These are phyloP conservation scores for Nyctibius bracteatus DNA, from an alignment of 2,113 vertebrate species.

Conservation along the genomic window DNA sequence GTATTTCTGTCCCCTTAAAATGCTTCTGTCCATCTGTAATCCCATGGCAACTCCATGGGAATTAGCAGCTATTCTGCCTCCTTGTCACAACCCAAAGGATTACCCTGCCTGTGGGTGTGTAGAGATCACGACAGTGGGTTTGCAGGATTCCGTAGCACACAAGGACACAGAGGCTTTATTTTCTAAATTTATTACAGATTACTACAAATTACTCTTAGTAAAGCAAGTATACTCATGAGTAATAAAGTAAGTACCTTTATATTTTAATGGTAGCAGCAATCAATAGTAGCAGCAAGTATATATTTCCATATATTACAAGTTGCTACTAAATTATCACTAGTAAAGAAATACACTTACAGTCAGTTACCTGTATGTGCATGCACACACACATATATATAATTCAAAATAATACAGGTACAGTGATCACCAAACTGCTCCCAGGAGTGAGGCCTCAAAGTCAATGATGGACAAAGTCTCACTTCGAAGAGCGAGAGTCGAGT, in stretches of 20 bases:
- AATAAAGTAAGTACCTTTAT: neutral
- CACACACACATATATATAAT: neutral
- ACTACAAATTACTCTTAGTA: neutral
- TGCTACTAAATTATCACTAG: neutral
- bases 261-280: neutral
- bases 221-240: neutral
- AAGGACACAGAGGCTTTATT: fast-evolving
- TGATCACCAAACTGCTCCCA: neutral
- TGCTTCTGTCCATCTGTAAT: neutral
- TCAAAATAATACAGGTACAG: neutral
- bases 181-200: neutral
- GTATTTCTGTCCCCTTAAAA: neutral
- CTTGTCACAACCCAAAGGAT: neutral
- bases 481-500: neutral
- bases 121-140: neutral
- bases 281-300: neutral
- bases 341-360: neutral
- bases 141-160: neutral
- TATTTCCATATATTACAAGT: neutral
- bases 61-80: neutral
- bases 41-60: neutral
- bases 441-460: neutral
- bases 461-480: neutral
- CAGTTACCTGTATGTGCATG: neutral
- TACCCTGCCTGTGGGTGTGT: neutral